phyloP scores from a whole-genome alignment of 2,888 invertebrate genomes.

The Mellilla xanthometata region DNA sequence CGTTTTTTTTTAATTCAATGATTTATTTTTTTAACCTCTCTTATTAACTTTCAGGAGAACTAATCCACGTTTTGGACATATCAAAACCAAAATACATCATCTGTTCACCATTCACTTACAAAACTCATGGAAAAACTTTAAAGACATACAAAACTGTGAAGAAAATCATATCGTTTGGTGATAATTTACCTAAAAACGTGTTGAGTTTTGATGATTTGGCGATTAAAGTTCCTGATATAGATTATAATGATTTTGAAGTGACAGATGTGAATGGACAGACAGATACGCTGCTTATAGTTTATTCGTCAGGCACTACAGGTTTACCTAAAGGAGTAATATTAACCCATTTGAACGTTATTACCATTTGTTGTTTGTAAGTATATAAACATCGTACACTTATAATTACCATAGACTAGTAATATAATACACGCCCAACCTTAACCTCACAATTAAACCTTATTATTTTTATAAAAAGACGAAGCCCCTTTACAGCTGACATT shows the following conservation, averaged over 20 bases:
- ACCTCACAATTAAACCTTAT: too few relatives aligned
- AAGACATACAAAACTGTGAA: slow-evolving; percentile 38
- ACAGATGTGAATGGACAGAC: slow-evolving; percentile 49
- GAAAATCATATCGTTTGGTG: slow-evolving; percentile 52
- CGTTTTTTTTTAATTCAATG: too few relatives aligned
- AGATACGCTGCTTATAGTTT: slow-evolving; percentile 54
- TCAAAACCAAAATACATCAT: slow-evolving; percentile 57
- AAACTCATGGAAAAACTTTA: slow-evolving; percentile 42
- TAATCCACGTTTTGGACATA: slow-evolving; percentile 53
- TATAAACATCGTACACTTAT: neutral
- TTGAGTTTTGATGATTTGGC: slow-evolving; percentile 48
- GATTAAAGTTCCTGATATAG: slow-evolving; percentile 40
- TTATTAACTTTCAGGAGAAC: slow-evolving; percentile 65
- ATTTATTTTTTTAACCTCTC: too few relatives aligned
- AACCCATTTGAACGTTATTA: slow-evolving; percentile 54
- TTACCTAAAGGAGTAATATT: slow-evolving; percentile 66
- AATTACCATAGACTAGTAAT: too few relatives aligned
- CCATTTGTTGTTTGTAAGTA: slow-evolving; percentile 49
- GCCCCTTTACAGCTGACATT: too few relatives aligned
- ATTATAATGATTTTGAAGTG: slow-evolving; percentile 46
- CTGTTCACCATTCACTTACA: slow-evolving; percentile 51
- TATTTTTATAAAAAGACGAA: too few relatives aligned
- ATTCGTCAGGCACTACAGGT: slow-evolving; percentile 71
- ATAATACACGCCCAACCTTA: too few relatives aligned
- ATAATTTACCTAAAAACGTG: slow-evolving; percentile 35